Evolutionary conservation across 2,797 vertebrate genomes (phyloP).

Genomic region (Danio choprae): DNA sequence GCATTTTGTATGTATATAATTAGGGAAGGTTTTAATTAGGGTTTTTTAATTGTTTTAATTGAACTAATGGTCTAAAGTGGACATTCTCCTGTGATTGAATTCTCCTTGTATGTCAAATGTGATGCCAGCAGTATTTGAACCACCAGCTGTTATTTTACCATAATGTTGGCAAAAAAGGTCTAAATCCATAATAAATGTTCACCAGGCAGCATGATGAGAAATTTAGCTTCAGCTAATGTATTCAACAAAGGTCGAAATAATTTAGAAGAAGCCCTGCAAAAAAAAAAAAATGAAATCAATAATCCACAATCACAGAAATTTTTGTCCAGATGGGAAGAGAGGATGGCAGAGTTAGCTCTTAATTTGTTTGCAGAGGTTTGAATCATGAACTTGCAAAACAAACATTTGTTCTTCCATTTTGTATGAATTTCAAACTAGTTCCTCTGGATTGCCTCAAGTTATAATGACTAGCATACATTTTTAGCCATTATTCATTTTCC

Average conservation of each 20-base stretch:
- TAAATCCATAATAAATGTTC: constrained; percentile 8
- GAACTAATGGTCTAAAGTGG: background rate
- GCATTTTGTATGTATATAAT: background rate
- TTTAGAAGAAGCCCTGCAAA: background rate
- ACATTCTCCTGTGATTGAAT: background rate
- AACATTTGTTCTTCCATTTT: background rate
- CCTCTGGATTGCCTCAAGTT: background rate
- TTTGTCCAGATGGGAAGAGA: background rate
- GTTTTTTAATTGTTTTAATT: background rate
- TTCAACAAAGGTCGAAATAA: constrained; percentile 9
- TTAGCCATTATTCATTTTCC: too few relatives aligned
- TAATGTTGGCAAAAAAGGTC: background rate
- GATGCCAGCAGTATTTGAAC: constrained; percentile 3
- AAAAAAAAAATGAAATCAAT: too few relatives aligned
- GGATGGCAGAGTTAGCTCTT: background rate
- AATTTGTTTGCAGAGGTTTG: background rate
- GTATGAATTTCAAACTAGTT: background rate
- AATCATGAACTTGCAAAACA: background rate
- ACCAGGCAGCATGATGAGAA: background rate
- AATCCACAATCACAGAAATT: background rate
- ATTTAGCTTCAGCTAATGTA: background rate
- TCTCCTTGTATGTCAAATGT: background rate
- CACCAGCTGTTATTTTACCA: constrained; percentile 18
- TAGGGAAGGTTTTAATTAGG: background rate
- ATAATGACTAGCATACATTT: too few relatives aligned